Base-by-base conservation (phyloP, 1,140 invertebrate species). In the Pristionchus pacificus region DNA sequence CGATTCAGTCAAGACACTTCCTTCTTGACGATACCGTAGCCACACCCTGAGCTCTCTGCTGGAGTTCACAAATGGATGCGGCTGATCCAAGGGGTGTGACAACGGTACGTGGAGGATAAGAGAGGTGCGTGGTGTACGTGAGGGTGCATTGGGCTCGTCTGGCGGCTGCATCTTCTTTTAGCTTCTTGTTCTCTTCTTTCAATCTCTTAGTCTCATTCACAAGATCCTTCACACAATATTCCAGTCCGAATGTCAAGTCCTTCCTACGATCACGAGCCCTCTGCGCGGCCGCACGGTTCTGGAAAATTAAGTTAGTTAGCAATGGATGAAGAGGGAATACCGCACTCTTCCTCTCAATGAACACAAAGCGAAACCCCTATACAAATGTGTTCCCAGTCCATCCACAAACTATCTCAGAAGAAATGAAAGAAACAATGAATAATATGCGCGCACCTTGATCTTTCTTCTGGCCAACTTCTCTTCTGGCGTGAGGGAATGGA, bases 211-310 rank as follows among this genome's bases (percentile, higher is more conserved):
- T 82, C 62, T 83, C 77, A 25, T 64, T 77, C 72, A 85, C 71
- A 0, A 87, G 68, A 32, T 80, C 32, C 25, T 78, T 77, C 0
- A 87, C 73, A 60, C 79, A 77, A 65, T 80, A 70, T 57, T 80
- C 80, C 32, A 82, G 58, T 28, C 65, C 60, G 25, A 72, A 49
- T 13, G 73, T 68, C 62, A 68, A 65, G 57, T 74, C 91, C 84
- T 97, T 97, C 82, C 97, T 97, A n/a, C 93, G 88, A 84, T 98
- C 95, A 65, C 95, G 87, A 0, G 95, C 96, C 57, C 92, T 95
- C 85, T 98, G 95, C n/a, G 95, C 95, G 49, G 95, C 95, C 19
- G 97, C 92, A 79, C 95, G 87, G 84, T 97, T 98, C 84, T 49
- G 38, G 19, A 49, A n/a, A n/a, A n/a, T n/a, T n/a, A n/a, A n/a